Base-by-base conservation (phyloP, 1,140 invertebrate genomes). In the Papilio glaucus region DNA sequence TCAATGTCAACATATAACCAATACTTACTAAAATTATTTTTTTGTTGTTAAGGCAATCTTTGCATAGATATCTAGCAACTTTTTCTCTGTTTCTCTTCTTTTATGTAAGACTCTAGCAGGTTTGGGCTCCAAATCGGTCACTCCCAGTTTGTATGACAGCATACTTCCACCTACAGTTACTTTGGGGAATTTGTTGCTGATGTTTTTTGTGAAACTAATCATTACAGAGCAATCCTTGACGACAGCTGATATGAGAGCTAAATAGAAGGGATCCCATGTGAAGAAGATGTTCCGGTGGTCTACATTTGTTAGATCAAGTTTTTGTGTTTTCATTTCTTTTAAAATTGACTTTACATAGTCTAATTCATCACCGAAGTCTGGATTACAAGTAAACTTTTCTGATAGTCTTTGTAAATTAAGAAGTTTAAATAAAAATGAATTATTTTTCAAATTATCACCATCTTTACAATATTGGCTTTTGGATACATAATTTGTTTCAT, bases 181-280 rank as follows among this genome's bases (percentile, higher is more conserved):
- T 39, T 49, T 74, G 65, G 83, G 75, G 24, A 71, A 69, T 13
- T 73, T 61, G 62, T 82, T 73, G 71, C 75, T 72, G 41, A 33
- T 41, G 42, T 86, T 38, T n/a, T 77, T 65, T 24, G 89, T 78
- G 49, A 93, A 87, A 26, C 85, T 81, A 60, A 94, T 88, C 93
- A 94, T 94, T 8, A 93, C 84, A 7, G 93, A 94, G 71, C 92
- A 93, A 68, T 94, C 93, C 79, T 90, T 93, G 15, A 87, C 88
- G 9, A 92, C 75, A 57, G 90, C 87, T 29, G 91, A 89, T 80
- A 94, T 86, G 21, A 93, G 63, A n/a, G 82, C 82, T 70, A 86
- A 74, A 39, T 87, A 72, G 45, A 75, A 41, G 3, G 81, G 73
- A 26, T 86, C 71, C 37, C 70, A 38, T 2, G 42, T 79, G 8